A percentile compares a stretch with the other conserved stretches of the same genome.
Evolutionary conservation across 1,140 invertebrate genomes (phyloP).

Genomic region (Drosophila littoralis): DNA sequence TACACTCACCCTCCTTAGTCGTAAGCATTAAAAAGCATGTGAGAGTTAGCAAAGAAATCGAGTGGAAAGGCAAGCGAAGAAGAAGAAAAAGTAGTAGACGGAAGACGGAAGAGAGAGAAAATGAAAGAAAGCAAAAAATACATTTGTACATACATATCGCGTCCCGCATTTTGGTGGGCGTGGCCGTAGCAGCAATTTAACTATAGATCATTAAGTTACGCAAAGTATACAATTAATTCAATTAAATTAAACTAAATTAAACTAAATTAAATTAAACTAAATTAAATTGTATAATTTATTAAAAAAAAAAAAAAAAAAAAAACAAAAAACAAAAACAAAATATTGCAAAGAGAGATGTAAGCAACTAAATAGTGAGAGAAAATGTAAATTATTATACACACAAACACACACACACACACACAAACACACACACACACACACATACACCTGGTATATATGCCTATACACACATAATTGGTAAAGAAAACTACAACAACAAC

Average conservation of each 20-base stretch:
- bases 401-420: constrained; percentile 33
- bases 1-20: constrained; percentile 25
- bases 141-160: constrained; percentile 81
- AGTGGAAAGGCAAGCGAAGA: constrained; percentile 1
- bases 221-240: constrained; percentile 82
- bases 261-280: constrained; percentile 52
- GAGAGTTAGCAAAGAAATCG: not conserved
- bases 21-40: constrained; percentile 14
- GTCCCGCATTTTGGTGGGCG: constrained; percentile 61
- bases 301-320: constrained; percentile 23
- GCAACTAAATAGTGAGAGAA: constrained; percentile 62
- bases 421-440: constrained; percentile 12
- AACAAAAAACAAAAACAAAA: constrained; percentile 12
- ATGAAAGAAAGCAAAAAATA: constrained; percentile 81
- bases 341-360: constrained; percentile 34
- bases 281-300: constrained; percentile 73
- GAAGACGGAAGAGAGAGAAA: constrained; percentile 13
- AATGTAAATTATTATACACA: constrained; percentile 62
- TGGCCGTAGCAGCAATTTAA: constrained; percentile 65
- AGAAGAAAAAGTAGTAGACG: constrained; percentile 6
- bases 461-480: constrained; percentile 48
- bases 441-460: constrained; percentile 3
- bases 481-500: constrained; percentile 41
- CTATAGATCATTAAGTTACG: constrained; percentile 64
- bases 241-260: constrained; percentile 65